Percentiles rank a stretch among this genome's conserved stretches.
phyloP scores from a whole-genome alignment of 2,888 invertebrate species.

The Parochlus steinenii region DNA sequence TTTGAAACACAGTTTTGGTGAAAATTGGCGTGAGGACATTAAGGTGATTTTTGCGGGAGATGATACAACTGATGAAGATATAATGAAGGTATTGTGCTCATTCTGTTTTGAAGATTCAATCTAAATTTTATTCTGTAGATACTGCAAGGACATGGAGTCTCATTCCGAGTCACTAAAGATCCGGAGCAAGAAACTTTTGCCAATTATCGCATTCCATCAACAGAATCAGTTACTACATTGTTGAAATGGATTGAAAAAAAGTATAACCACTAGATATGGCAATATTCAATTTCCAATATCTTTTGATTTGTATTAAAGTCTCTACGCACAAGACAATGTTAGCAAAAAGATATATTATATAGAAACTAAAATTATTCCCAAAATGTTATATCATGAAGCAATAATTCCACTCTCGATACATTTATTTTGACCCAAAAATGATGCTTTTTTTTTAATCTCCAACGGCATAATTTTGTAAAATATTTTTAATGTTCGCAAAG shows the following conservation, averaged over 20 bases:
- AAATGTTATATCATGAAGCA: too few species aligned
- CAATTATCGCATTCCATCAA: conserved; percentile 49
- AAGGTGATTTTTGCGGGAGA: conserved; percentile 74
- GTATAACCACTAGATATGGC: too few species aligned
- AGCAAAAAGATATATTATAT: too few species aligned
- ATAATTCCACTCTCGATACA: too few species aligned
- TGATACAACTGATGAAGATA: conserved; percentile 79
- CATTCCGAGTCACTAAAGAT: conserved; percentile 53
- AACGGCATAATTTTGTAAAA: too few species aligned
- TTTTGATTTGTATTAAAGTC: too few species aligned
- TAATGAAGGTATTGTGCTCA: conserved; percentile 48
- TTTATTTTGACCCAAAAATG: too few species aligned
- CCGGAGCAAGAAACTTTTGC: conserved; percentile 52
- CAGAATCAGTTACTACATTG: conserved; percentile 52
- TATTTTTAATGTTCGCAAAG: too few species aligned
- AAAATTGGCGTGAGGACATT: conserved; percentile 50
- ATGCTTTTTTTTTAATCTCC: too few species aligned
- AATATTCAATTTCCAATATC: too few species aligned
- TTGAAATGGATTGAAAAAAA: conserved; percentile 46
- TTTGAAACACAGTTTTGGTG: conserved; percentile 51
- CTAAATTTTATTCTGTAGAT: conserved; percentile 31
- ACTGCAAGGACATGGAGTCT: conserved; percentile 55
- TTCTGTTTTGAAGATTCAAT: conserved; percentile 8
- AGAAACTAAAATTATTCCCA: too few species aligned
- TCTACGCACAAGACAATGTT: too few species aligned